Base-by-base conservation (phyloP, 2,113 vertebrate species). In the Periophthalmus modestus region DNA sequence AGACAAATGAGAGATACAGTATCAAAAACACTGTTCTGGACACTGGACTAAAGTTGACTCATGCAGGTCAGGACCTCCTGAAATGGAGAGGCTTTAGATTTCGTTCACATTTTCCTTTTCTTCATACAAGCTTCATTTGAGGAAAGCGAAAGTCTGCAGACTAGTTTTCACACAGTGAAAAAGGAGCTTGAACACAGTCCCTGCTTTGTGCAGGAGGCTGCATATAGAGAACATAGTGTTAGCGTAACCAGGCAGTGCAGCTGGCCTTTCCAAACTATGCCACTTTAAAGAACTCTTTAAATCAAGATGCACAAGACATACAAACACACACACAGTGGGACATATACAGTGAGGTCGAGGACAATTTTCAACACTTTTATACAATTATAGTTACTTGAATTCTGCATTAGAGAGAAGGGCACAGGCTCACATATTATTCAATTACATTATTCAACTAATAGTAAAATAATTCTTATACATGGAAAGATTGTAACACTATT, bases 141-240 rank as follows among this genome's bases (percentile, higher is more conserved):
- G 54, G 70, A 73, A 69, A 66, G 85, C 71, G 69, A 71, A 85
- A 80, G 72, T 78, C 71, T 79, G 55, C 77, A 72, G 71, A 61
- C 82, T 69, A 50, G 77, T 86, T 74, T 79, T 84, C 74, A 75
- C 74, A 75, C 75, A 65, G 79, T 71, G 52, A 77, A 88, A 78
- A 83, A 81, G 83, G 70, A 79, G 69, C 84, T 82, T 78, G 74
- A 85, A 82, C 84, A 89, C 89, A 90, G 78, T 81, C 77, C 23
- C 47, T 73, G 83, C 89, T 89, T 91, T 88, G 91, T 92, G 90
- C 82, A 80, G 82, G 82, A 71, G 76, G 80, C 47, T 85, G 86
- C 85, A 72, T 93, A 93, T 93, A 93, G 92, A 91, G 92, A 78
- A 48, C 91, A 92, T 93, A 92, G 88, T 89, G 90, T 92, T 81